Conservation (phyloP, 1,140 invertebrate species). For the Lordiphosa clarofinis region DNA sequence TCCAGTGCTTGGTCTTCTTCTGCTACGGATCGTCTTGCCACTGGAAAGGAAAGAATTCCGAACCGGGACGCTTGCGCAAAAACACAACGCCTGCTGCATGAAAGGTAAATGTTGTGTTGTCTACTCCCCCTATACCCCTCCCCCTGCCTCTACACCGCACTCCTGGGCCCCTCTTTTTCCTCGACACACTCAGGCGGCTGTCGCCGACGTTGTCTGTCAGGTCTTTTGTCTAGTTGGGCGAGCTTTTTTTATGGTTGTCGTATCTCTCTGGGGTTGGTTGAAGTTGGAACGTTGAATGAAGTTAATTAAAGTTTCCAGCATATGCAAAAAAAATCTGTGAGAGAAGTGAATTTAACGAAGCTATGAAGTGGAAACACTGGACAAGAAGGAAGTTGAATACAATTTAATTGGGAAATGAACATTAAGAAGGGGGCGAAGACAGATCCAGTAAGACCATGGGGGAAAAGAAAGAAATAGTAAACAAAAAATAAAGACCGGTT, state of each 20-base stretch:
- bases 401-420: too few species aligned
- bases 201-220: conserved; percentile 2
- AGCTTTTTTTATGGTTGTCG: conserved; percentile 21
- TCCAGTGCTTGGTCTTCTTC: conserved; percentile 37
- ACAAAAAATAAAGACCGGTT: too few species aligned
- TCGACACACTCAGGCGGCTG: too few species aligned
- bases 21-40: conserved; percentile 40
- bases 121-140: conserved; percentile 12
- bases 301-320: conserved; percentile 52
- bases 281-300: conserved; percentile 37
- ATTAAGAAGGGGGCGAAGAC: too few species aligned
- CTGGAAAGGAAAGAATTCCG: conserved; percentile 28
- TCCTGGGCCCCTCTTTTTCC: neutral
- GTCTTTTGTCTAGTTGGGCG: conserved; percentile 43
- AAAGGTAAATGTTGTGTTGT: conserved; percentile 34
- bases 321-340: conserved; percentile 3
- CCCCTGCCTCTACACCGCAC: neutral
- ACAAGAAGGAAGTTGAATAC: too few species aligned
- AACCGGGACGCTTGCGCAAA: conserved; percentile 62
- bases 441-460: too few species aligned
- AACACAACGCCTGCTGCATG: conserved; percentile 39
- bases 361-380: too few species aligned
- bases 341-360: conserved; percentile 11
- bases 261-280: conserved; percentile 6
- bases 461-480: conserved; percentile 1